Evolutionary conservation across 2,888 invertebrate genomes (phyloP).

Genomic region (Rhyacophila evoluta): DNA sequence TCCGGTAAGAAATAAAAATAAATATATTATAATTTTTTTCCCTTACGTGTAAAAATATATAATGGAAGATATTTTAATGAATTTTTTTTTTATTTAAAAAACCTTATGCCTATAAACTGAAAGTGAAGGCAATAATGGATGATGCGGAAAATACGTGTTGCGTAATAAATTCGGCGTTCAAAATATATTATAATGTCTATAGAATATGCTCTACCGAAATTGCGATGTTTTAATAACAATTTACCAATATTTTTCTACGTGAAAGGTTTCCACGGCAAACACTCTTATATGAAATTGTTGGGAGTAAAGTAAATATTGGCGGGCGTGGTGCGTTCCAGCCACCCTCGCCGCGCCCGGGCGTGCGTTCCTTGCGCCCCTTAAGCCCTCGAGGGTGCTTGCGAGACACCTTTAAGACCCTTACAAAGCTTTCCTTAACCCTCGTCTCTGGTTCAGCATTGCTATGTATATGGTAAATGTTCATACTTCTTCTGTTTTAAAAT

Average conservation of each 20-base stretch:
- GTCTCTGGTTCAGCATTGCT: background rate
- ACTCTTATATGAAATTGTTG: slow-evolving; percentile 54
- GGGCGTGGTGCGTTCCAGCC: slow-evolving; percentile 30
- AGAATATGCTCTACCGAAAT: background rate
- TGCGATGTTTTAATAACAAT: slow-evolving; percentile 25
- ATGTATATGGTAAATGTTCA: slow-evolving; percentile 8
- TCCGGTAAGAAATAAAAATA: too few species aligned
- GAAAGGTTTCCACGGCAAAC: slow-evolving; percentile 54
- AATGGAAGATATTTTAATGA: too few species aligned
- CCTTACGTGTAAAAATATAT: too few species aligned
- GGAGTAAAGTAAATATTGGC: slow-evolving; percentile 54
- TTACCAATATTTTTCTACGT: slow-evolving; percentile 49
- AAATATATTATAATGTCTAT: too few species aligned
- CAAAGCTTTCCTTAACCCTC: slow-evolving; percentile 37
- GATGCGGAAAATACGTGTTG: too few species aligned
- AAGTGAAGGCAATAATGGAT: too few species aligned
- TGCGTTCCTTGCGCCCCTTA: slow-evolving; percentile 42
- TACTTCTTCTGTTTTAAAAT: background rate
- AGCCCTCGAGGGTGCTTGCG: slow-evolving; percentile 50
- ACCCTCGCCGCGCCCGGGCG: slow-evolving; percentile 11
- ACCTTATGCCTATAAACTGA: too few species aligned
- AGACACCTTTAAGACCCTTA: slow-evolving; percentile 50
- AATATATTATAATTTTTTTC: too few species aligned
- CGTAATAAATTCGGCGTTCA: too few species aligned
- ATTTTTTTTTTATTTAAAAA: too few species aligned